Percentiles rank a stretch among this genome's conserved stretches.
phyloP scores from a whole-genome alignment of 2,113 vertebrate species.

The Dromas ardeola region DNA sequence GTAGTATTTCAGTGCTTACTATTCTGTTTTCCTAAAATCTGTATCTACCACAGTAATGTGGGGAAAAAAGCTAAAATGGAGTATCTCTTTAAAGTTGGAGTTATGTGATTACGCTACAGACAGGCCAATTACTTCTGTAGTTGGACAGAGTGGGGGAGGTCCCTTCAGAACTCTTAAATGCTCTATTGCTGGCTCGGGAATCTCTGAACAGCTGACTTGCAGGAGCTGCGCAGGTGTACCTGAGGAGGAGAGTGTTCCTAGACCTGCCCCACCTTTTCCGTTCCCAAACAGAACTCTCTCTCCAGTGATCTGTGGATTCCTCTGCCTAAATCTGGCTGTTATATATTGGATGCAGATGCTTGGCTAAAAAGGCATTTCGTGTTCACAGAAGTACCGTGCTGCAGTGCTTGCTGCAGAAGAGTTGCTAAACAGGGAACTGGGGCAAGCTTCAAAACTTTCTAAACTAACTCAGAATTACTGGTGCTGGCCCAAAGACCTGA shows the following conservation, averaged over 20 bases:
- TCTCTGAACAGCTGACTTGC: neutral
- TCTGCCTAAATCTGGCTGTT: neutral
- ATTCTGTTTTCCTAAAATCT: neutral
- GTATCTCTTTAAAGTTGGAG: neutral
- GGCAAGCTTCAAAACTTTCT: neutral
- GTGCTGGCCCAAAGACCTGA: neutral
- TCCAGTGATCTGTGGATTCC: neutral
- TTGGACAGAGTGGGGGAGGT: neutral
- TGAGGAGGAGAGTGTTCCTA: neutral
- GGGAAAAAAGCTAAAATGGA: neutral
- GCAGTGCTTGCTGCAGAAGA: neutral
- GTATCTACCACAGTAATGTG: neutral
- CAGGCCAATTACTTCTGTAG: neutral
- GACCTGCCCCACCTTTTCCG: neutral
- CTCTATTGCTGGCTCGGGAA: neutral
- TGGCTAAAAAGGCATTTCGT: neutral
- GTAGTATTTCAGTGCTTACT: neutral
- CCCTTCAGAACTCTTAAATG: neutral
- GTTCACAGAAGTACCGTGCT: neutral
- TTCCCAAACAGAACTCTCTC: neutral
- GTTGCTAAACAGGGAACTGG: neutral
- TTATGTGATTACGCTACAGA: accelerated
- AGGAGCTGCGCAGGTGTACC: neutral
- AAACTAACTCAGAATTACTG: neutral
- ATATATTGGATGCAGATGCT: neutral